Conservation (phyloP, 2,797 vertebrate species). For the Coranthus polyacanthus region DNA sequence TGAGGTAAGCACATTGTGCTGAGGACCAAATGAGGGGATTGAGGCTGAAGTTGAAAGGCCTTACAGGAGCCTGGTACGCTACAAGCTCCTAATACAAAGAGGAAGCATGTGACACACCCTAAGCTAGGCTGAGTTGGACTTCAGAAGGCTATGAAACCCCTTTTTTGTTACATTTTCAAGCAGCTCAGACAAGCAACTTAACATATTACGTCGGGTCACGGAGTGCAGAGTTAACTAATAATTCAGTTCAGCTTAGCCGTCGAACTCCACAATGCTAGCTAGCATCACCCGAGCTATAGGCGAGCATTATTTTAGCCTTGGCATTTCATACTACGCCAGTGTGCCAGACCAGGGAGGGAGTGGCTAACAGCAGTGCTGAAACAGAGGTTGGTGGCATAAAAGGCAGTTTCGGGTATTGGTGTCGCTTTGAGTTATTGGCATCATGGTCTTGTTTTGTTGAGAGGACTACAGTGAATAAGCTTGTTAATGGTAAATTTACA, state of each 20-base stretch:
- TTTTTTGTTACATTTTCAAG: slow-evolving; percentile 53
- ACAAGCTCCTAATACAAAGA: slow-evolving; percentile 85
- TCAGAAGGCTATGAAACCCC: slow-evolving; percentile 55
- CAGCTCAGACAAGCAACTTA: slow-evolving; percentile 82
- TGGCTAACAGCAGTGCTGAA: slow-evolving; percentile 28
- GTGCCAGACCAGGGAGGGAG: slow-evolving; percentile 4
- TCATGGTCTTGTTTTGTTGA: slow-evolving; percentile 79
- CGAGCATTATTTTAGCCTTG: slow-evolving; percentile 36
- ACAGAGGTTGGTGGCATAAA: slow-evolving; percentile 50
- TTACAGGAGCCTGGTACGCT: slow-evolving; percentile 81
- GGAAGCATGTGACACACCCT: slow-evolving; percentile 91
- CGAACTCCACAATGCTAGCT: slow-evolving; percentile 46
- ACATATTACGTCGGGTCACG: slow-evolving; percentile 76
- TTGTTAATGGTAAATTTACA: slow-evolving; percentile 86
- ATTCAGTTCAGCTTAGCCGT: slow-evolving; percentile 32
- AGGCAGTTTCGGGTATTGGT: slow-evolving; percentile 78
- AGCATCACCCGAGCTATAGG: slow-evolving; percentile 45
- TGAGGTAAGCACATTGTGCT: slow-evolving; percentile 24
- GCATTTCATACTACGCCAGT: no score
- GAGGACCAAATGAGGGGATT: slow-evolving; percentile 72
- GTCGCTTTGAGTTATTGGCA: slow-evolving; percentile 80
- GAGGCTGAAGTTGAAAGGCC: slow-evolving; percentile 78
- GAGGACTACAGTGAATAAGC: slow-evolving; percentile 80
- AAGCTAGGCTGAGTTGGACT: slow-evolving; percentile 76
- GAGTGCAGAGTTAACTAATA: slow-evolving; percentile 53